Base-by-base conservation (phyloP, 1,140 invertebrate genomes). In the Sycophaga agraensis region DNA sequence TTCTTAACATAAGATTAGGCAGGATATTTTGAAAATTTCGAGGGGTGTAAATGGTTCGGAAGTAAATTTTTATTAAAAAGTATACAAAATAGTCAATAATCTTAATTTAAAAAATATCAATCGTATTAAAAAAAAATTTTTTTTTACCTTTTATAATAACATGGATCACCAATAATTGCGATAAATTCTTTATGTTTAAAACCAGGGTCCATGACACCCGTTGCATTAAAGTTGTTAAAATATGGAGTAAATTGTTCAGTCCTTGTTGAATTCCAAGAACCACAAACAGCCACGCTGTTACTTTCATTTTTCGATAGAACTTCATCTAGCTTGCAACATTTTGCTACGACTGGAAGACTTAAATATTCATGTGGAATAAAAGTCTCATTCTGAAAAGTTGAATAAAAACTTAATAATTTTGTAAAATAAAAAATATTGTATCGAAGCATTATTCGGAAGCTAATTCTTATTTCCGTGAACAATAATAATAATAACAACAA, bases 141-240 rank as follows among this genome's bases (percentile, higher is more conserved):
- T n/a, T n/a, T n/a, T 43, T 74, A 86, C 84, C 77, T 85, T 67
- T 81, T 79, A 63, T 82, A 79, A 49, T 60, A 57, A 67, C 84
- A 86, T 16, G 84, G 84, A 66, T 83, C 82, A 3, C 83, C 84
- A 19, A 85, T 77, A 21, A 85, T 76, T 3, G 83, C 83, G 45
- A 83, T 79, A 58, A 84, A 85, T 9, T 74, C 68, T 26, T 82
- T 75, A 34, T 71, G 75, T 42, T 81, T 70, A 14, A 82, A 80
- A 12, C 80, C 81, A 34, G 81, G 73, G 0, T 65, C n/a, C 4
- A 67, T 76, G 11, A 82, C 75, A 49, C 82, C 81, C 0, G 79
- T 82, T 19, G 68, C 72, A 63, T 86, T 86, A 34, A 81, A 82
- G 16, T 82, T 70, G 57, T 79, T 77, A 67, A 86, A 86, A 8